Conservation (phyloP, 2,888 invertebrate species). For the Caenorhabditis macrosperma region DNA sequence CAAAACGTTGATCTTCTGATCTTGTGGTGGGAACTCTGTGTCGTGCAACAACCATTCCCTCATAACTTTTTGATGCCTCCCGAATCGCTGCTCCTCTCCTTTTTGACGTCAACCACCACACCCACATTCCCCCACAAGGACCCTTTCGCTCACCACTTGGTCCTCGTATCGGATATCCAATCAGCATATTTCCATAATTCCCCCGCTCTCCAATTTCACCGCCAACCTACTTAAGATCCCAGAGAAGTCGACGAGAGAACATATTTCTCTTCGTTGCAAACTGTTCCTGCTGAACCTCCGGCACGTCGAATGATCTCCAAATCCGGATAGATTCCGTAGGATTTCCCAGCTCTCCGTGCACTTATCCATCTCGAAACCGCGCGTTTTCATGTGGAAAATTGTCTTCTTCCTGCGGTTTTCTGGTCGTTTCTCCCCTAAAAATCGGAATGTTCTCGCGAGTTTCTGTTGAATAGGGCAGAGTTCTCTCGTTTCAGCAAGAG, state of each 20-base stretch:
- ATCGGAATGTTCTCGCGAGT: neutral
- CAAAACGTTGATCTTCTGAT: neutral
- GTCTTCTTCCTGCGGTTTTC: conserved; percentile 26
- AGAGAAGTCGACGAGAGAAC: neutral
- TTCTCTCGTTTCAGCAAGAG: no score
- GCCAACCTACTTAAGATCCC: neutral
- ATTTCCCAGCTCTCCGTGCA: conserved; percentile 17
- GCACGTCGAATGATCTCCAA: conserved; percentile 7
- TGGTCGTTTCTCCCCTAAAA: neutral
- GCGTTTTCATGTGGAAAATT: conserved; percentile 27
- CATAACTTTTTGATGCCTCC: neutral
- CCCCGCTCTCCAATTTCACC: neutral
- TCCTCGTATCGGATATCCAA: neutral
- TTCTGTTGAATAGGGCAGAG: no score
- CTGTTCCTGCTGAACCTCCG: neutral
- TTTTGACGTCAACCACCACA: conserved; percentile 3
- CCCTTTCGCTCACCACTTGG: neutral
- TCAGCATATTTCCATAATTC: neutral
- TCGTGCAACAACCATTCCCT: neutral
- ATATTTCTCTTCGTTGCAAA: neutral
- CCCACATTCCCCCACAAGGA: neutral
- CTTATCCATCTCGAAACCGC: conserved; percentile 32
- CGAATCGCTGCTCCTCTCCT: neutral
- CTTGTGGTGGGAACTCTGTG: neutral
- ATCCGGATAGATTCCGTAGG: conserved; percentile 1